Evolutionary conservation across 2,797 vertebrate genomes (phyloP).

Genomic region (Rachycentron canadum): DNA sequence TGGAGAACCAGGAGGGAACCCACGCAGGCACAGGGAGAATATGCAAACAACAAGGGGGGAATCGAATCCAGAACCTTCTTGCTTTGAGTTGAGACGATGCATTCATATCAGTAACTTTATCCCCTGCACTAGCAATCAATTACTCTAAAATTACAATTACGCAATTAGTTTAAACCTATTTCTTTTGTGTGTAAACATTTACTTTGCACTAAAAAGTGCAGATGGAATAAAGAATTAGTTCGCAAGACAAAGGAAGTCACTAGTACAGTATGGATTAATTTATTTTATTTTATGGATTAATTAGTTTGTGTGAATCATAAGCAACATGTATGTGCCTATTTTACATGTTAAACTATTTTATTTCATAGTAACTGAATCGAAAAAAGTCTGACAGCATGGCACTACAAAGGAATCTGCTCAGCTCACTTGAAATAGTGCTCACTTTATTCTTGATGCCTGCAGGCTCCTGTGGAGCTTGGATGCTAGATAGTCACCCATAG

Average conservation of each 20-base stretch:
- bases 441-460: slow-evolving; percentile 39
- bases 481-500: slow-evolving; percentile 59
- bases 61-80: no score
- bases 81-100: no score
- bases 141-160: no score
- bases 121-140: not conserved
- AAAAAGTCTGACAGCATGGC: not conserved
- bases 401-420: slow-evolving; percentile 7
- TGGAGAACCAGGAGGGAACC: no score
- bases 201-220: not conserved
- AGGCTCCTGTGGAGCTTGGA: slow-evolving; percentile 53
- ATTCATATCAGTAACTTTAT: not conserved
- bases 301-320: not conserved
- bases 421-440: slow-evolving; percentile 46
- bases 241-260: not conserved
- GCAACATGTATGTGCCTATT: not conserved
- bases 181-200: not conserved
- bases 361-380: not conserved
- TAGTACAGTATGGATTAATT: not conserved
- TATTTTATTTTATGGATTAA: no score
- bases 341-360: not conserved
- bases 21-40: no score
- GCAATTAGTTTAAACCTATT: not conserved
- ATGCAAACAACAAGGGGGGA: no score
- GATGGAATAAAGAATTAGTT: not conserved